These are phyloP conservation scores for Alcedo atthis DNA, from an alignment of 2,797 vertebrate genomes.

Conservation along the genomic window DNA sequence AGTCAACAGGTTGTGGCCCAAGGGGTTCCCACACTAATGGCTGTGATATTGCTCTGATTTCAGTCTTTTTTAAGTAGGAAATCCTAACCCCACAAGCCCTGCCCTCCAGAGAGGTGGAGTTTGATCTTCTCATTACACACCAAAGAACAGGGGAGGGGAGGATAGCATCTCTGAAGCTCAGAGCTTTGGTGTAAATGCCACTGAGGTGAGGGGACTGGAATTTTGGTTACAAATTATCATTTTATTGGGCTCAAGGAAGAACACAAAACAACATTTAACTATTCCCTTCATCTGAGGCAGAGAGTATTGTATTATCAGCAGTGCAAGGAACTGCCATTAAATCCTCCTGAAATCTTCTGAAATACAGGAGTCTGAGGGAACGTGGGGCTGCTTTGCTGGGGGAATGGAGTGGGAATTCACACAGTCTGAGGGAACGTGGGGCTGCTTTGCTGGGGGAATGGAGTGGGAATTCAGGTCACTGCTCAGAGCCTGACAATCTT, in stretches of 20 bases:
- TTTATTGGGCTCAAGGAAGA: neutral
- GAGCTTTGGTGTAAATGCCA: neutral
- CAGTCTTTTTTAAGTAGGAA: neutral
- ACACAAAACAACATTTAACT: neutral
- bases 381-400: neutral
- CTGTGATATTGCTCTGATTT: neutral
- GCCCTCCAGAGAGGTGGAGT: neutral
- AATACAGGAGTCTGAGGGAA: neutral
- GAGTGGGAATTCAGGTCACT: neutral
- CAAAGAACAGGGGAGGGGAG: neutral
- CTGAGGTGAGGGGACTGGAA: neutral
- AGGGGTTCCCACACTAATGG: neutral
- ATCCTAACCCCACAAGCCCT: neutral
- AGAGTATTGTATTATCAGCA: neutral
- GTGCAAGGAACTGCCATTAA: neutral
- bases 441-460: neutral
- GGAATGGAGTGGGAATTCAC: neutral
- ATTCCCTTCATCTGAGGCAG: neutral
- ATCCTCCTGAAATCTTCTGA: neutral
- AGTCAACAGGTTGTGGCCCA: neutral
- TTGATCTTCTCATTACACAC: neutral
- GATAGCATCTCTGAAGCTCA: neutral
- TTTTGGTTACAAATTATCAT: neutral
- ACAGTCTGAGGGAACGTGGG: neutral
- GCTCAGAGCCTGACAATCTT: neutral